Percentiles rank a stretch among this genome's conserved stretches.
Evolutionary conservation across 1,140 invertebrate genomes (phyloP).

Genomic region (Acromyrmex heyeri): DNA sequence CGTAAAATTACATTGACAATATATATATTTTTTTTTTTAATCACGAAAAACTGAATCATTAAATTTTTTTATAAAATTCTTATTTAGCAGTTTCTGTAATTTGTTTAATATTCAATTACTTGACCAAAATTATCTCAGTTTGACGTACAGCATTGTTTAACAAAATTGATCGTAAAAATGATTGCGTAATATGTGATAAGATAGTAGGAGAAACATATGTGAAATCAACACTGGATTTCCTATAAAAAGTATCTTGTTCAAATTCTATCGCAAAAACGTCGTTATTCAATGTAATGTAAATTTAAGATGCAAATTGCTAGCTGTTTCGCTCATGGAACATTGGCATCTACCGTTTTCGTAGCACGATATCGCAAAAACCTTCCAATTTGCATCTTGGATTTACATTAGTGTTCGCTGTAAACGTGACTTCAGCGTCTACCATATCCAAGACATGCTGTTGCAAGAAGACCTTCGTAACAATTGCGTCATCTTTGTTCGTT

Average conservation of each 20-base stretch:
- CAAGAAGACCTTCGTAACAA: conserved; percentile 35
- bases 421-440: conserved; percentile 13
- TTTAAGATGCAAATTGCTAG: conserved; percentile 57
- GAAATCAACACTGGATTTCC: not conserved
- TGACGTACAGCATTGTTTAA: not conserved
- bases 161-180: conserved; percentile 11
- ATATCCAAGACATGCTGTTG: not conserved
- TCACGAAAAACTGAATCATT: too few species aligned
- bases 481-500: not conserved
- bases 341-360: conserved; percentile 36
- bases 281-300: conserved; percentile 61
- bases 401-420: conserved; percentile 55
- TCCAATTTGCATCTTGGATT: conserved; percentile 58
- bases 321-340: conserved; percentile 25
- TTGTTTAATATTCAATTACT: not conserved
- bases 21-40: too few species aligned
- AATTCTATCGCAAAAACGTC: conserved; percentile 45
- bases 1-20: too few species aligned
- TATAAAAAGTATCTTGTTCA: conserved; percentile 31
- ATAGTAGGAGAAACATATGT: conserved; percentile 25
- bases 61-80: not conserved
- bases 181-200: not conserved
- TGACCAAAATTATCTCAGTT: not conserved
- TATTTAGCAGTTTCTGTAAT: not conserved
- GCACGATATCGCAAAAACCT: conserved; percentile 35